phyloP scores from a whole-genome alignment of 2,113 vertebrate genomes.

The zebrafish (Danio rerio) region DNA sequence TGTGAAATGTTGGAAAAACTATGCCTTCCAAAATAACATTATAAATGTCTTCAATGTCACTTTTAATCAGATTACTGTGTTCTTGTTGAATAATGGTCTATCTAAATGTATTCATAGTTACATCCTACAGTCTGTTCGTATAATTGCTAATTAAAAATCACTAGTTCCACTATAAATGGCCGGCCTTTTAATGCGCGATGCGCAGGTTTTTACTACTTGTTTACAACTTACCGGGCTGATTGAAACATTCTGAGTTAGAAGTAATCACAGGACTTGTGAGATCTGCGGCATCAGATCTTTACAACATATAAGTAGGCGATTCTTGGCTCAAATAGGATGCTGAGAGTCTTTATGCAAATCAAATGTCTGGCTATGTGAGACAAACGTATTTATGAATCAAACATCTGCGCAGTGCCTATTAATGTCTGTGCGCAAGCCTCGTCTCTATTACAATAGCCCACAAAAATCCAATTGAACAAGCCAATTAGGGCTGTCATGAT shows the following conservation, averaged over 20 bases:
- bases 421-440: background rate
- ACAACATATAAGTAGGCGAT: background rate
- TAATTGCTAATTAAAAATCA: too few relatives aligned
- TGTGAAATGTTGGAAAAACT: too few relatives aligned
- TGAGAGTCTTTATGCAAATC: conserved; percentile 23
- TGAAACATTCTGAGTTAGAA: background rate
- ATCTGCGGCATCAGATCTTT: background rate
- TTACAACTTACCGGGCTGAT: background rate
- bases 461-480: conserved; percentile 21
- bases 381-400: conserved; percentile 20
- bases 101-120: too few relatives aligned
- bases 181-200: too few relatives aligned
- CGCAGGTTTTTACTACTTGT: background rate
- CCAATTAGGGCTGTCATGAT: conserved; percentile 35
- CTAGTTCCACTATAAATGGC: too few relatives aligned
- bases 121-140: too few relatives aligned
- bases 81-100: too few relatives aligned
- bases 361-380: background rate
- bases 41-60: too few relatives aligned
- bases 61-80: too few relatives aligned
- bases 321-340: background rate
- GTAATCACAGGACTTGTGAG: background rate
- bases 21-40: too few relatives aligned
- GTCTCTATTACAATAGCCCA: conserved; percentile 19
- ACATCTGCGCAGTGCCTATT: conserved; percentile 13